These are phyloP conservation scores for Lomographa bimaculata DNA, from an alignment of 2,888 invertebrate species.

Conservation along the genomic window DNA sequence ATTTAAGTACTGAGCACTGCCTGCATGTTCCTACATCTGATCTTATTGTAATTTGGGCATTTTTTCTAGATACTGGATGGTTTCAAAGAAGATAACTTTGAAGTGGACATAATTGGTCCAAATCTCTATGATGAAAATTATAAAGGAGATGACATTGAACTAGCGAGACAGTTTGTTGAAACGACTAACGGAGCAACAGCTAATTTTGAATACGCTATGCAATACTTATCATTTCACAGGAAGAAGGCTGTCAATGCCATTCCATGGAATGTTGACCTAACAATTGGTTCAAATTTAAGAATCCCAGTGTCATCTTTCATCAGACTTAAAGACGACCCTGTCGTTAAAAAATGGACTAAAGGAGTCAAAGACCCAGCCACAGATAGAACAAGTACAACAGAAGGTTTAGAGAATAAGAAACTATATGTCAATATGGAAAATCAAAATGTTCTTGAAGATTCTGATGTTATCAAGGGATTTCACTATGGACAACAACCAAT, in stretches of 20 bases:
- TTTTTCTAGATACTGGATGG: slow-evolving; percentile 72
- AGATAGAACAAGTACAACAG: slow-evolving; percentile 60
- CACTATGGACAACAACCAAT: slow-evolving; percentile 85
- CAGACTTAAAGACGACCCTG: slow-evolving; percentile 73
- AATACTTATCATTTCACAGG: slow-evolving; percentile 82
- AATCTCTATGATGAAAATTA: slow-evolving; percentile 61
- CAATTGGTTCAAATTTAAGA: slow-evolving; percentile 82
- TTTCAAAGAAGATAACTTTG: slow-evolving; percentile 80
- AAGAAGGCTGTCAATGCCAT: slow-evolving; percentile 74
- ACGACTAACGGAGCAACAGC: slow-evolving; percentile 70
- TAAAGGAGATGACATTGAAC: slow-evolving; percentile 52
- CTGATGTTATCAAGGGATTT: slow-evolving; percentile 82
- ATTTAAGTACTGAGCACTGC: too few species aligned
- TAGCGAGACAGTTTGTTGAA: slow-evolving; percentile 67
- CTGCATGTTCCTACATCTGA: too few species aligned
- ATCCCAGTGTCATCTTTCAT: slow-evolving; percentile 85
- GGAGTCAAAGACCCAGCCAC: slow-evolving; percentile 66
- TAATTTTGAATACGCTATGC: slow-evolving; percentile 84
- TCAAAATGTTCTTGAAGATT: slow-evolving; percentile 73
- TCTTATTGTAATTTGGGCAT: too few species aligned
- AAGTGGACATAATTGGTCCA: slow-evolving; percentile 86
- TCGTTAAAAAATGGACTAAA: slow-evolving; percentile 61
- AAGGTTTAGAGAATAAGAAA: slow-evolving; percentile 56
- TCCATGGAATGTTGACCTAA: slow-evolving; percentile 86
- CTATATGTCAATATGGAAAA: slow-evolving; percentile 69